Evolutionary conservation across 1,140 invertebrate species (phyloP).

Genomic region (Aphelenchoides fujianensis): DNA sequence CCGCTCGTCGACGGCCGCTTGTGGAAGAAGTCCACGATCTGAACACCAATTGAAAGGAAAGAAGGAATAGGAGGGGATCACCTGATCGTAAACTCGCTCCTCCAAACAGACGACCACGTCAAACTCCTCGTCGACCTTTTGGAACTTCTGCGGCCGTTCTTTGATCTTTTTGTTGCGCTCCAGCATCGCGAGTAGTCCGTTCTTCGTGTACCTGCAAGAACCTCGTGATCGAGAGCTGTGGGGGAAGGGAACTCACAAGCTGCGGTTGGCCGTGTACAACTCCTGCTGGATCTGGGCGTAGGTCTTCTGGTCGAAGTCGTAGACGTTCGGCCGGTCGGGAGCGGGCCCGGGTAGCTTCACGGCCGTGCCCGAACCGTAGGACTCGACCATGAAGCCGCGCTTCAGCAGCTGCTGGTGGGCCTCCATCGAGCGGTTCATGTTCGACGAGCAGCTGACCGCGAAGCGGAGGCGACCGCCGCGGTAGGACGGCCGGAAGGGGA

Average conservation of each 20-base stretch:
- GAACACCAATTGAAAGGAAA: slow-evolving; percentile 26
- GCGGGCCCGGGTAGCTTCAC: slow-evolving; percentile 91
- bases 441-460: slow-evolving; percentile 95
- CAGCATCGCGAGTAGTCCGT: slow-evolving; percentile 95
- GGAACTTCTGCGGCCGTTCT: slow-evolving; percentile 86
- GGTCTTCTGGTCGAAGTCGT: slow-evolving; percentile 85
- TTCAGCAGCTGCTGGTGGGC: slow-evolving; percentile 79
- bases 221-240: neutral
- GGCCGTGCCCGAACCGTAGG: slow-evolving; percentile 89
- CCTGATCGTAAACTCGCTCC: slow-evolving; percentile 96
- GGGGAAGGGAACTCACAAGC: slow-evolving; percentile 60
- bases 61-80: slow-evolving; percentile 50
- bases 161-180: slow-evolving; percentile 96
- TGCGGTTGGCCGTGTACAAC: slow-evolving; percentile 70
- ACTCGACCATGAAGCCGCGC: slow-evolving; percentile 91
- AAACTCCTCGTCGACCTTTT: slow-evolving; percentile 82
- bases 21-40: slow-evolving; percentile 62
- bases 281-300: slow-evolving; percentile 98
- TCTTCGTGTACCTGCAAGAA: slow-evolving; percentile 83
- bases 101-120: slow-evolving; percentile 96
- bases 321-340: slow-evolving; percentile 91
- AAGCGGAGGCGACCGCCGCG: slow-evolving; percentile 44
- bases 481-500: neutral
- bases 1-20: slow-evolving; percentile 58
- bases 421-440: slow-evolving; percentile 99